phyloP scores from a whole-genome alignment of 1,140 invertebrate genomes.

The Neuroterus valhalla region DNA sequence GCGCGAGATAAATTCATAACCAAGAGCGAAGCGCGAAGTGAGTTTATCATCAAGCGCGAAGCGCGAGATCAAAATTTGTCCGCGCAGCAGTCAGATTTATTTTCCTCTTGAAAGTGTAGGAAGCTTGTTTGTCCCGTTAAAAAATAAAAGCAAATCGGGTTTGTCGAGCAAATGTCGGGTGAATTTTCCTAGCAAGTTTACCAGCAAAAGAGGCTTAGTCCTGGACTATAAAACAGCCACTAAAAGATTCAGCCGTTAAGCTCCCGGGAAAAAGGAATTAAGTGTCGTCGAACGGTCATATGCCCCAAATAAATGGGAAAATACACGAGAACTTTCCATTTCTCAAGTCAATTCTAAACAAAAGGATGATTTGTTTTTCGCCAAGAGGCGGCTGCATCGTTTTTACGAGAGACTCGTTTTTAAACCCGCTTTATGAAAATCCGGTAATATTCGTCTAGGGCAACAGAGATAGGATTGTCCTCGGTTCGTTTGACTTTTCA shows the following conservation, averaged over 20 bases:
- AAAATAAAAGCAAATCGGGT: neutral
- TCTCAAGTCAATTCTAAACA: neutral
- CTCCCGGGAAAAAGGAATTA: neutral
- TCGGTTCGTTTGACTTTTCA: constrained; percentile 21
- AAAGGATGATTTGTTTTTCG: constrained; percentile 20
- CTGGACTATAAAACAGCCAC: constrained; percentile 9
- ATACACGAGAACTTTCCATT: neutral
- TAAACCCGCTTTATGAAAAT: constrained; percentile 59
- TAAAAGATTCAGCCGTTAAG: constrained; percentile 15
- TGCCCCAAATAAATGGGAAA: constrained; percentile 30
- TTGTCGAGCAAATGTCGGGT: neutral
- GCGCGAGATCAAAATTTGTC: too few species aligned
- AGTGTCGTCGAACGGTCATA: neutral
- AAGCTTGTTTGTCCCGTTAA: neutral
- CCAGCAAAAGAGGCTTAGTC: neutral
- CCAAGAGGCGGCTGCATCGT: constrained; percentile 30
- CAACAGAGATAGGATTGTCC: constrained; percentile 16
- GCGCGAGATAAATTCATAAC: too few species aligned
- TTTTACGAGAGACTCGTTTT: constrained; percentile 45
- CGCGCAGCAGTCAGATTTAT: too few species aligned
- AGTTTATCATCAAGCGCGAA: too few species aligned
- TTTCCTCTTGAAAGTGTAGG: neutral
- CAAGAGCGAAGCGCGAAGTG: too few species aligned
- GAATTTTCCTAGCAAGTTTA: constrained; percentile 20
- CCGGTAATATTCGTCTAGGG: constrained; percentile 52